phyloP scores from a whole-genome alignment of 2,113 vertebrate species.

The Burhinus oedicnemus region DNA sequence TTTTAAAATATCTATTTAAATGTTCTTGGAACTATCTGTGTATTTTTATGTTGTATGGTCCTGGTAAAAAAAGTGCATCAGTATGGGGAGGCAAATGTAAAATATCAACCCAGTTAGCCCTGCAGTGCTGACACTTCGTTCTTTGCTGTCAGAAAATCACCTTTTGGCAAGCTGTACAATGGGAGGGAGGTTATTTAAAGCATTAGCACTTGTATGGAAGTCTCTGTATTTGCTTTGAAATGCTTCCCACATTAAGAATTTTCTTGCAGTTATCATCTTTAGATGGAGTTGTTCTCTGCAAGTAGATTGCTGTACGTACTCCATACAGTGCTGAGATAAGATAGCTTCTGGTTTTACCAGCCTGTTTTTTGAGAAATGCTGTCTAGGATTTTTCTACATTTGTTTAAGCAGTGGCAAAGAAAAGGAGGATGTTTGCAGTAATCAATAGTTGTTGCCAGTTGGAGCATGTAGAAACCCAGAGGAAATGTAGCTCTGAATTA shows the following conservation, averaged over 20 bases:
- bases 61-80: neutral
- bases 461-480: neutral
- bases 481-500: neutral
- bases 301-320: neutral
- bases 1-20: neutral
- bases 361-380: neutral
- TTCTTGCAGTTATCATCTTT: neutral
- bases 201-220: neutral
- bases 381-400: neutral
- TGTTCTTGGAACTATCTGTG: rapidly evolving
- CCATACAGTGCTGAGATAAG: neutral
- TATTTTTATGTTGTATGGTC: neutral
- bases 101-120: neutral
- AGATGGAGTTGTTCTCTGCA: neutral
- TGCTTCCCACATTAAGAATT: neutral
- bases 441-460: neutral
- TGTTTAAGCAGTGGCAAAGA: neutral
- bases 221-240: constrained; percentile 1
- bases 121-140: neutral
- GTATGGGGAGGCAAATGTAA: neutral
- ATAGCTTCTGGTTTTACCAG: neutral
- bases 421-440: neutral
- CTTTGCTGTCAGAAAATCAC: neutral
- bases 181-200: neutral
- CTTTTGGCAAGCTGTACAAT: neutral